Conservation (phyloP, 1,140 invertebrate species). For the Cyclina sinensis region DNA sequence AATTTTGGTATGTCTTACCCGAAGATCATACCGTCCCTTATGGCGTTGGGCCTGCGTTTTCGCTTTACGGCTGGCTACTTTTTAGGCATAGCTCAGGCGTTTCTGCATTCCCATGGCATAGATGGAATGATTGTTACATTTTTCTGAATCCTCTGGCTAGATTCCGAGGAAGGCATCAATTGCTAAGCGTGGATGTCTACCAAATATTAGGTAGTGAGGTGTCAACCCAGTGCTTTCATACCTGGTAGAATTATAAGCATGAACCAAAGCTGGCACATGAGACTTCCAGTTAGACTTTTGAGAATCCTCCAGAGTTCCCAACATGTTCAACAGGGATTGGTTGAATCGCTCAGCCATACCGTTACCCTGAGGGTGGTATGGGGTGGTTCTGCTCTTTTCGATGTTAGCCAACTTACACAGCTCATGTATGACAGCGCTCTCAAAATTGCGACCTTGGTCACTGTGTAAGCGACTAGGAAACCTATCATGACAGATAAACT, state of each 20-base stretch:
- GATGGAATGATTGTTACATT: neutral
- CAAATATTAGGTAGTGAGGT: slow-evolving; percentile 52
- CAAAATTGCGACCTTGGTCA: slow-evolving; percentile 82
- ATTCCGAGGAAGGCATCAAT: slow-evolving; percentile 64
- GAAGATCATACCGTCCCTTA: slow-evolving; percentile 10
- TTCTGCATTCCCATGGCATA: neutral
- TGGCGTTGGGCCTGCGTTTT: neutral
- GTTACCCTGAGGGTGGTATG: slow-evolving; percentile 72
- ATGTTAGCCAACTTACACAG: slow-evolving; percentile 68
- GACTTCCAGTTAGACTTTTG: slow-evolving; percentile 69
- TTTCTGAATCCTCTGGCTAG: neutral
- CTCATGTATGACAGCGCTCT: slow-evolving; percentile 65
- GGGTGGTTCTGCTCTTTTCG: slow-evolving; percentile 67
- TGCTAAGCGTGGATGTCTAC: slow-evolving; percentile 47
- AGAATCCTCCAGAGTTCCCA: slow-evolving; percentile 73
- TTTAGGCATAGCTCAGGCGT: neutral
- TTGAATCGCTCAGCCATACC: slow-evolving; percentile 71
- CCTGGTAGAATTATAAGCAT: slow-evolving; percentile 64
- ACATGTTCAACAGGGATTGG: slow-evolving; percentile 63
- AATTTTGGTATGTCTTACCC: neutral
- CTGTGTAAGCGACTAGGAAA: neutral
- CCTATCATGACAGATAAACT: slow-evolving; percentile 46
- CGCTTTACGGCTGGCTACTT: neutral
- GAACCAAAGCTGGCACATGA: slow-evolving; percentile 56
- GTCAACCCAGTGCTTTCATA: slow-evolving; percentile 60